These are phyloP conservation scores for Actinopyga echinites DNA, from an alignment of 53 echinoderm and acorn worm species.

Conservation along the genomic window DNA sequence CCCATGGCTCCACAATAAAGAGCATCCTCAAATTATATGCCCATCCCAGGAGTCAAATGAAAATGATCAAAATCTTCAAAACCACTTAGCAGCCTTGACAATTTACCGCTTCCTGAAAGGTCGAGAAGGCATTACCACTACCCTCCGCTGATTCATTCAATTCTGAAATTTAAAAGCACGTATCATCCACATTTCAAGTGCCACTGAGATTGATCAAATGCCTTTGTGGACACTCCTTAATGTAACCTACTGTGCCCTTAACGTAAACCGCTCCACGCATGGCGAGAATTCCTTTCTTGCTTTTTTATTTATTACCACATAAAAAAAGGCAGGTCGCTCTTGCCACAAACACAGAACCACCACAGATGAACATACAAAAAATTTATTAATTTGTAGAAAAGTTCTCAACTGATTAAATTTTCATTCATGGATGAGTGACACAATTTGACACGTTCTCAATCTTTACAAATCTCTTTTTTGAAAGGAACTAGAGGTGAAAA, in stretches of 20 bases:
- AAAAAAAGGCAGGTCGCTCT: too few species aligned
- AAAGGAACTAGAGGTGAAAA: not conserved
- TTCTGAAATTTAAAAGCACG: not conserved
- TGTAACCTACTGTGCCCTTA: too few species aligned
- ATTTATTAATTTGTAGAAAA: not conserved
- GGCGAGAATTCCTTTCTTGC: too few species aligned
- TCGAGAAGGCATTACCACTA: not conserved
- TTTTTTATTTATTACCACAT: too few species aligned
- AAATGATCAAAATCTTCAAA: not conserved
- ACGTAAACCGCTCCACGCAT: too few species aligned
- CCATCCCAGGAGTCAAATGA: slow-evolving; percentile 16
- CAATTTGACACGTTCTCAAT: slow-evolving; percentile 34
- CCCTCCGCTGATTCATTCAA: too few species aligned
- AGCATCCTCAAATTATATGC: too few species aligned
- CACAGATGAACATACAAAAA: too few species aligned
- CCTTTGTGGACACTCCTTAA: too few species aligned
- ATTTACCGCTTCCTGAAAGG: slow-evolving; percentile 4
- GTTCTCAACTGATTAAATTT: slow-evolving; percentile 21
- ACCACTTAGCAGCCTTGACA: slow-evolving; percentile 9
- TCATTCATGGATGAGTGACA: slow-evolving; percentile 16
- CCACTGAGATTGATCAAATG: not conserved
- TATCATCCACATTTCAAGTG: not conserved
- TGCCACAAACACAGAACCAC: too few species aligned
- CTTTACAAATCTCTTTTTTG: not conserved
- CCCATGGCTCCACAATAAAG: too few species aligned